Evolutionary conservation across 2,888 invertebrate genomes (phyloP), one percentile per base, ranked within the genome.

Genomic region (Clistopyga incitator): DNA sequence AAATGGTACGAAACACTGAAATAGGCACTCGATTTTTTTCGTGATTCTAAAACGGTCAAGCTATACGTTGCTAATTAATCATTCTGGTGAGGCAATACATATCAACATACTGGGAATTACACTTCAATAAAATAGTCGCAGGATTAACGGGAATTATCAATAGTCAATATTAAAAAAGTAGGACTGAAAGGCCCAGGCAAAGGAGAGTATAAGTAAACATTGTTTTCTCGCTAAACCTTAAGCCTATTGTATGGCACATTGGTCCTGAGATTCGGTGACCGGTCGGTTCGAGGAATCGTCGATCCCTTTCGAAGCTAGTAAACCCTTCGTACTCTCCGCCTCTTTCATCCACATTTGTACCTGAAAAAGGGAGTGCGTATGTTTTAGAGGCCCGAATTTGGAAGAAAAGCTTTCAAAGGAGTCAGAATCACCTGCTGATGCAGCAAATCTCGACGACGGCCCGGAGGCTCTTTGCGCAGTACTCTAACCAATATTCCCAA

Each of bases 311-410:
- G 92, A 91, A 25, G 91, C 90, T 59, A 94, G 88, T 72, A 95
- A 93, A 64, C 94, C 94, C 87, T 95, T 95, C 15, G 94, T 94
- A 89, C 94, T 94, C 90, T 95, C 95, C 0, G 95, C 95, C 89
- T 94, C 94, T 84, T 94, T 94, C 92, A 95, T 94, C 95, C 95
- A 95, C 61, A 92, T 91, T 79, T 94, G 94, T 72, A 95, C 89
- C 95, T 95, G 86, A 67, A 29, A 25, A 15, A 61, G 8, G 20
- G 23, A 64, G 38, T 47, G 45, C 20, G 54, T 45, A 2, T 18
- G 8, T 54, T 75, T 34, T 45, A 29, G 23, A n/a, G n/a, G 13
- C 20, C 18, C 20, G 4, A 34, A 23, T 25, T 47, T 77, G 18
- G 23, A 25, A n/a, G 34, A 65, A 52, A 52, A 54, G 6, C 72